These are phyloP conservation scores for Atractosteus spatula DNA, from an alignment of 2,113 vertebrate species.

Conservation along the genomic window DNA sequence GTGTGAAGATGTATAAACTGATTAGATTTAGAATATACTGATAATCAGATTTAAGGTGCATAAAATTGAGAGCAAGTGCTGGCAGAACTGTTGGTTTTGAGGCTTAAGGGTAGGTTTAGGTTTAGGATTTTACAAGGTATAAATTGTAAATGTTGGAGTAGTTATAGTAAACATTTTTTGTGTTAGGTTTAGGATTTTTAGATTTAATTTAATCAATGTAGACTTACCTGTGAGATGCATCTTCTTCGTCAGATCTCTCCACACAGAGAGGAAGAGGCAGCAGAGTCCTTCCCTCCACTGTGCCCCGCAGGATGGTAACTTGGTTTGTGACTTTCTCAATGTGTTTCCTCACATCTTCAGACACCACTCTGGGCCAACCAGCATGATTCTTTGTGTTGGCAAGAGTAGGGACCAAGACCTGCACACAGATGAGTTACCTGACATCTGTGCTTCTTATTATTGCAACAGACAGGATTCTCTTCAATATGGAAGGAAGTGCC, in stretches of 20 bases:
- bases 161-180: too few species aligned
- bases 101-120: too few species aligned
- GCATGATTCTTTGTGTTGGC: constrained; percentile 59
- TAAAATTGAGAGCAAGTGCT: not conserved
- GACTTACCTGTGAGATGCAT: constrained; percentile 43
- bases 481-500: too few species aligned
- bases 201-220: not conserved
- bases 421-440: too few species aligned
- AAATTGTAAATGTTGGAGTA: too few species aligned
- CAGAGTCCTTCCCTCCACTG: constrained; percentile 50
- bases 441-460: too few species aligned
- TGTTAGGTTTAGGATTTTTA: too few species aligned
- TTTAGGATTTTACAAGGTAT: not conserved
- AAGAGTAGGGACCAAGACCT: constrained; percentile 56
- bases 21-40: too few species aligned
- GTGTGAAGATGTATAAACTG: too few species aligned
- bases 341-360: constrained; percentile 54
- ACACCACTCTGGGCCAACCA: constrained; percentile 54
- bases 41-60: too few species aligned
- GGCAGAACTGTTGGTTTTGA: too few species aligned
- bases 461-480: too few species aligned
- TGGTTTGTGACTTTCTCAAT: constrained; percentile 57
- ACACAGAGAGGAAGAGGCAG: constrained; percentile 46
- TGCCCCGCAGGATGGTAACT: constrained; percentile 52
- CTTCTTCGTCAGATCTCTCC: constrained; percentile 34